These are phyloP conservation scores for Lateolabrax maculatus DNA, from an alignment of 2,797 vertebrate genomes.

Conservation along the genomic window DNA sequence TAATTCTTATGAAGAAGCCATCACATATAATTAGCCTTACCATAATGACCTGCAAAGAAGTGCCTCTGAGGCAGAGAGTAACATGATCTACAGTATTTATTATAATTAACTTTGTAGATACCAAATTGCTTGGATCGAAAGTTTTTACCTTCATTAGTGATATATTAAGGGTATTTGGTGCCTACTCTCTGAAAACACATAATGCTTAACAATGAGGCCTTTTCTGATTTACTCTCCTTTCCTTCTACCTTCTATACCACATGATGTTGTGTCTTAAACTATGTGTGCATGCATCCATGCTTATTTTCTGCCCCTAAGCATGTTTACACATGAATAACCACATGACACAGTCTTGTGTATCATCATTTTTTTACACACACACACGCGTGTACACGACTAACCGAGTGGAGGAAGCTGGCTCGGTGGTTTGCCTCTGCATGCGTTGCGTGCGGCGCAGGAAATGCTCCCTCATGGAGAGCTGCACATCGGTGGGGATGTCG, in stretches of 20 bases:
- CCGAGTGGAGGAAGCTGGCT: slow-evolving; percentile 96
- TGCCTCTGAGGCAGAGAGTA: slow-evolving; percentile 34
- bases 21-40: slow-evolving; percentile 53
- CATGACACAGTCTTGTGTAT: not conserved
- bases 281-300: slow-evolving; percentile 9
- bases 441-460: slow-evolving; percentile 92
- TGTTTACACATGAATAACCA: slow-evolving; percentile 29
- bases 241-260: not conserved
- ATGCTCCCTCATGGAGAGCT: slow-evolving; percentile 98
- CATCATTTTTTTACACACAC: not conserved
- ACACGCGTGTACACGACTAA: slow-evolving; percentile 68
- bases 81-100: slow-evolving; percentile 37
- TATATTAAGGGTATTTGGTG: not conserved
- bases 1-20: slow-evolving; percentile 47
- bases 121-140: slow-evolving; percentile 13
- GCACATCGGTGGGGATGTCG: slow-evolving; percentile 96
- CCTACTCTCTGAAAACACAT: not conserved
- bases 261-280: slow-evolving; percentile 1
- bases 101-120: slow-evolving; percentile 47
- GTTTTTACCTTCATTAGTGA: slow-evolving; percentile 23
- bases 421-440: slow-evolving; percentile 96
- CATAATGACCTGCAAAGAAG: slow-evolving; percentile 36
- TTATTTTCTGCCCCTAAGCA: slow-evolving; percentile 13
- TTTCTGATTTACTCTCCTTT: slow-evolving; percentile 15
- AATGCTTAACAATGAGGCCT: not conserved